Evolutionary conservation across 2,888 invertebrate genomes (phyloP).

Genomic region (Chrysolina haemoptera): DNA sequence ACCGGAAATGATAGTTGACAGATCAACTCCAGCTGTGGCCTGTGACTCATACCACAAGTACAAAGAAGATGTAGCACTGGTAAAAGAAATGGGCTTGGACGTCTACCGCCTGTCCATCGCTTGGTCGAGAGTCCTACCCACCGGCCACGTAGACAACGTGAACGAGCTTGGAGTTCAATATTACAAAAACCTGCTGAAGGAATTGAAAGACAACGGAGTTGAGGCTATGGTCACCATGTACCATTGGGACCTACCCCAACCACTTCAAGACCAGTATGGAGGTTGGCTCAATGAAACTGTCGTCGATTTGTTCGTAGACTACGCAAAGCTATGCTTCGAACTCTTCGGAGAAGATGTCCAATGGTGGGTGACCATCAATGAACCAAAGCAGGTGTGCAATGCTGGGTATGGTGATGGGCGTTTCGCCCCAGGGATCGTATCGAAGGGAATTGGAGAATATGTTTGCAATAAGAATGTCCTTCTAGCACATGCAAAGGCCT

Average conservation of each 20-base stretch:
- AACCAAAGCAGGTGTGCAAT: constrained; percentile 65
- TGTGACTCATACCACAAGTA: constrained; percentile 79
- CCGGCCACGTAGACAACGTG: constrained; percentile 69
- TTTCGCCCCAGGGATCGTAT: constrained; percentile 63
- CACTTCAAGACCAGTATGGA: constrained; percentile 69
- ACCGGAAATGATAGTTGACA: constrained; percentile 38
- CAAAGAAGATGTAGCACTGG: constrained; percentile 74
- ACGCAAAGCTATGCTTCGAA: constrained; percentile 70
- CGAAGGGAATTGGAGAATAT: constrained; percentile 73
- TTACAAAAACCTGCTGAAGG: constrained; percentile 49
- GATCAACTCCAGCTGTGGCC: constrained; percentile 75
- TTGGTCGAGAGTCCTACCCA: constrained; percentile 71
- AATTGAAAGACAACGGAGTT: constrained; percentile 25
- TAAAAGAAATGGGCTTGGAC: constrained; percentile 73
- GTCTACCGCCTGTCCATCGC: constrained; percentile 68
- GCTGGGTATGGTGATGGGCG: constrained; percentile 60
- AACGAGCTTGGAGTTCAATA: constrained; percentile 69
- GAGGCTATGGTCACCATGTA: constrained; percentile 44
- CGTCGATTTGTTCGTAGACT: constrained; percentile 78
- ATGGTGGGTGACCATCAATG: constrained; percentile 73
- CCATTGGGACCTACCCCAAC: constrained; percentile 49
- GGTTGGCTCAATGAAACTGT: constrained; percentile 77
- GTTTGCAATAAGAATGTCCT: constrained; percentile 76
- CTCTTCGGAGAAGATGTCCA: constrained; percentile 70
- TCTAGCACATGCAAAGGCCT: constrained; percentile 77